phyloP scores from a whole-genome alignment of 2,888 invertebrate species.

The Craniophora ligustri region DNA sequence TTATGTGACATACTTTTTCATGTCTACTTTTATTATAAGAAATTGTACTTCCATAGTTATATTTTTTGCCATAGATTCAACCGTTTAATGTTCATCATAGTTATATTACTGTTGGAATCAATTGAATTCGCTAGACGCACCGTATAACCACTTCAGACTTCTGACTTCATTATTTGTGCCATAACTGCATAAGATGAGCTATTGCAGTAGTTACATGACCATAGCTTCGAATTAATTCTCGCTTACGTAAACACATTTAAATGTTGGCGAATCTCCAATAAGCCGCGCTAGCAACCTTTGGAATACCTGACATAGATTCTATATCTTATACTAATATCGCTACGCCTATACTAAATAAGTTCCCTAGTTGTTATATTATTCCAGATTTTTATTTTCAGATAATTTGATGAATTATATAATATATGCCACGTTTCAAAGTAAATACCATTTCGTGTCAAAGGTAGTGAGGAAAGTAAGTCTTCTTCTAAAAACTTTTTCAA shows the following conservation, averaged over 20 bases:
- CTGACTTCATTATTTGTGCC: constrained; percentile 13
- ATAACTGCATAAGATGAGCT: constrained; percentile 37
- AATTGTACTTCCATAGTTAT: constrained; percentile 29
- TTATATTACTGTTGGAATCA: constrained; percentile 25
- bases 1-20: constrained; percentile 47
- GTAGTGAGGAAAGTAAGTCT: too few relatives aligned
- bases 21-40: constrained; percentile 38
- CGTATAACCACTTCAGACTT: constrained; percentile 7
- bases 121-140: constrained; percentile 37
- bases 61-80: constrained; percentile 25
- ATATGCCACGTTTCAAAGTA: too few relatives aligned
- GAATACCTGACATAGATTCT: constrained; percentile 13
- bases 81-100: constrained; percentile 38
- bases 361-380: too few relatives aligned
- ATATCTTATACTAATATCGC: too few relatives aligned
- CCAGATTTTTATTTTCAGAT: too few relatives aligned
- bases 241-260: constrained; percentile 44
- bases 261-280: constrained; percentile 44
- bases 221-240: constrained; percentile 34
- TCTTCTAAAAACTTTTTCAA: too few relatives aligned
- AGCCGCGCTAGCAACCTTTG: constrained; percentile 8
- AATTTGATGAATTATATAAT: too few relatives aligned
- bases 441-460: too few relatives aligned
- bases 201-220: constrained; percentile 47
- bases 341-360: too few relatives aligned